Base-by-base conservation (phyloP, 30 jellyfish, hydroid and myxozoan species). In the Euphysa ruthae region DNA sequence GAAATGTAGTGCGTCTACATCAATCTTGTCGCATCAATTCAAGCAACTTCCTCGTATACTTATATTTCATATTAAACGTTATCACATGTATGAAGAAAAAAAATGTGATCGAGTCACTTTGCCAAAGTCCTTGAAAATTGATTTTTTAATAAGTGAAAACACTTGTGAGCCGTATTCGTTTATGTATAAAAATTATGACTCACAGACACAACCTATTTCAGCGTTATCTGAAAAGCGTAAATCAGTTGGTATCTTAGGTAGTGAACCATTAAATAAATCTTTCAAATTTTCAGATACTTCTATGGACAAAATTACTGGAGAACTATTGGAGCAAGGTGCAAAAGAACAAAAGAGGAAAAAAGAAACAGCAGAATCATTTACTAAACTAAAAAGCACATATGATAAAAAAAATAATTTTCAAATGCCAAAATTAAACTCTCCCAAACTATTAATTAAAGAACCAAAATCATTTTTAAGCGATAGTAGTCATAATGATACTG, bases 1-100 rank as follows among this genome's bases (percentile, higher is more conserved):
- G 27, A 49, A 77, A 54, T 84, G 95, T 27, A 77, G 42, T 12
- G 20, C 55, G 32, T 70, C 38, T 16, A 55, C 52, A 26, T 84
- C 95, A 24, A 35, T 16, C 20, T 56, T 84, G 22, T 33, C 89
- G 4, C 95, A 84, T 35, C 89, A 70, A 29, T 68, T 84, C 15
- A 55, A 77, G 66, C 76, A 61, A 58, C 70, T 84, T 15, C 95
- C 95, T 19, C 75, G 97, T 60, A 81, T 87, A 20, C 42, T 87
- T 38, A 74, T 80, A 10, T 70, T 87, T 3, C 97, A 87, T 62
- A 54, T 87, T 22, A 87, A 87, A 52, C 79, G 97, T 0, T 87
- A 87, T 62, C 82, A 69, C 20, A 55, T 68, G 42, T 73, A 75
- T 54, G 78, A 80, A 56, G 70, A 27, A 20, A 84, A 84, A 72